These are phyloP conservation scores for Hydra vulgaris DNA, from an alignment of 30 jellyfish, hydroid and myxozoan genomes.

Conservation along the genomic window DNA sequence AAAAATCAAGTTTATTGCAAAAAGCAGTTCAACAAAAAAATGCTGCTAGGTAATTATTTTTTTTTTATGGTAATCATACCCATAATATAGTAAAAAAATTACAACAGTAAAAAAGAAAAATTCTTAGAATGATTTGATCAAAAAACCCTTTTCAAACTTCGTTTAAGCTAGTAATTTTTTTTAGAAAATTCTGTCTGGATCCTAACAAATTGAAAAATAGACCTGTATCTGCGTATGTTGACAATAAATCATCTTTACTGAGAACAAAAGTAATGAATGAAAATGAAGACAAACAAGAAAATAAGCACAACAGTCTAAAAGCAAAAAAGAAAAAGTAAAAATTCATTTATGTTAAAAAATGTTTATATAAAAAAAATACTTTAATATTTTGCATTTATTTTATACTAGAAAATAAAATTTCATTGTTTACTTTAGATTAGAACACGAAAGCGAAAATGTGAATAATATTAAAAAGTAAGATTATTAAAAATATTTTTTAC, in stretches of 20 bases:
- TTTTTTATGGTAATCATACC: too few relatives aligned
- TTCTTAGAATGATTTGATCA: too few relatives aligned
- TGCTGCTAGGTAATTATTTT: background rate
- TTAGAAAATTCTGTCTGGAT: background rate
- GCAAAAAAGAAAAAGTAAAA: background rate
- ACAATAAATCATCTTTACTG: constrained; percentile 22
- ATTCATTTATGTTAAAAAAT: background rate
- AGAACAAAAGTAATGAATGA: constrained; percentile 1
- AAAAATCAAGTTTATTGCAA: constrained; percentile 45
- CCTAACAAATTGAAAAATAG: background rate
- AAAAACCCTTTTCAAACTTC: too few relatives aligned
- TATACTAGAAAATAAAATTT: too few relatives aligned
- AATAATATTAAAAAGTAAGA: background rate
- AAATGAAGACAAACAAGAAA: constrained; percentile 2
- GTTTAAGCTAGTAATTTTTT: background rate
- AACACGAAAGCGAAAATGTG: too few relatives aligned
- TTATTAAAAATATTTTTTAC: too few relatives aligned
- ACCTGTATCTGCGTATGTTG: constrained; percentile 5
- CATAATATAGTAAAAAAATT: too few relatives aligned
- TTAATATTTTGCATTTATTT: too few relatives aligned
- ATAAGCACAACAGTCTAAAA: background rate
- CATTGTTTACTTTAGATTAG: too few relatives aligned
- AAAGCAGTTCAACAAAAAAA: constrained; percentile 28
- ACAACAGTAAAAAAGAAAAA: too few relatives aligned
- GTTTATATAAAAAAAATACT: too few relatives aligned